Evolutionary conservation across 2,888 invertebrate species (phyloP).

Genomic region (Dinocampus coccinellae): DNA sequence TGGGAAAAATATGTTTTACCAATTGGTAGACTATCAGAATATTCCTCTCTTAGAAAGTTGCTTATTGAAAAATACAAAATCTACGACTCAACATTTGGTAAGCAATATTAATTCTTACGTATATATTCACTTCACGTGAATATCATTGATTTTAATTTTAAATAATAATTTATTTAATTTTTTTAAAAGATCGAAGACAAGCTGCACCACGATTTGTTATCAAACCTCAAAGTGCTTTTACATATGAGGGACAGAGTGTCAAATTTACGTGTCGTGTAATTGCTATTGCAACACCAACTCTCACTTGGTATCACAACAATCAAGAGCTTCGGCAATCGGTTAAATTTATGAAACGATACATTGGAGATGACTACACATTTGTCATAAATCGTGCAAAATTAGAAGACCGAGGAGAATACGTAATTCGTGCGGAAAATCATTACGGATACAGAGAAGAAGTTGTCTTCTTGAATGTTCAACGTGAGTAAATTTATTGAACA

Average conservation of each 20-base stretch:
- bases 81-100: constrained; percentile 94
- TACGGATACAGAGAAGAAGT: constrained; percentile 96
- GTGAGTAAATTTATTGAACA: constrained; percentile 72
- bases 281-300: constrained; percentile 92
- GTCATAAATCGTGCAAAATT: constrained; percentile 95
- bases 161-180: not conserved
- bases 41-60: constrained; percentile 94
- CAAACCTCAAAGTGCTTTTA: constrained; percentile 94
- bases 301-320: constrained; percentile 96
- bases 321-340: constrained; percentile 95
- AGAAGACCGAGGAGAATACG: constrained; percentile 97
- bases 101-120: constrained; percentile 57
- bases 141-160: not conserved
- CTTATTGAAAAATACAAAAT: constrained; percentile 97
- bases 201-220: constrained; percentile 99
- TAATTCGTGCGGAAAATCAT: constrained; percentile 96
- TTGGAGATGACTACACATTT: constrained; percentile 96
- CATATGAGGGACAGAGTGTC: constrained; percentile 97
- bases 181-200: constrained; percentile 86
- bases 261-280: constrained; percentile 98
- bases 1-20: constrained; percentile 91
- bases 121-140: not conserved
- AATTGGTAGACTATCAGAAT: constrained; percentile 96
- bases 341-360: constrained; percentile 99
- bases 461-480: constrained; percentile 96